phyloP scores from a whole-genome alignment of 2,113 vertebrate genomes.

The Okapia johnstoni region DNA sequence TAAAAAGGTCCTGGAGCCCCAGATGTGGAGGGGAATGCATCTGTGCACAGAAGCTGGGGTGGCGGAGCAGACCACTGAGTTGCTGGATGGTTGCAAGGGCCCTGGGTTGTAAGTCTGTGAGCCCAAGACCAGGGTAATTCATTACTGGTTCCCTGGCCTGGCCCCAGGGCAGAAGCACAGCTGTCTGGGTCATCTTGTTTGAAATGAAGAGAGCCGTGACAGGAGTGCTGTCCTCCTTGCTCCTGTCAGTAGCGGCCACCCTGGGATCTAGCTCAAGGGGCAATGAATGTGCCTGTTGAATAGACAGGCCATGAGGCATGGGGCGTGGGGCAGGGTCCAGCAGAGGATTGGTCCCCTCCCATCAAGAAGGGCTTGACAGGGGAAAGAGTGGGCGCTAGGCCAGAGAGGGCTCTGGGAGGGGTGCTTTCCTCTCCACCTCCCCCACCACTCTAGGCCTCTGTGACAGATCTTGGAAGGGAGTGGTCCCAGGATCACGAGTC shows the following conservation, averaged over 20 bases:
- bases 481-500: background rate
- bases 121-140: too few species aligned
- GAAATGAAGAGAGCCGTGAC: too few species aligned
- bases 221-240: too few species aligned
- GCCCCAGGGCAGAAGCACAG: fast-evolving
- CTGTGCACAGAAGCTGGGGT: too few species aligned
- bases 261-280: background rate
- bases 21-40: background rate
- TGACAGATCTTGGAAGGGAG: background rate
- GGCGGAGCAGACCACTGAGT: background rate
- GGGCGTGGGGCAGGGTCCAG: background rate
- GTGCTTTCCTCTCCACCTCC: background rate
- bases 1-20: background rate
- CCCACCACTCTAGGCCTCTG: background rate
- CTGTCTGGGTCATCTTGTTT: background rate
- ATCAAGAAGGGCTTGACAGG: background rate
- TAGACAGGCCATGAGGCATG: background rate
- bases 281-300: background rate
- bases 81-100: fast-evolving
- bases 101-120: too few species aligned
- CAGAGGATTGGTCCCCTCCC: background rate
- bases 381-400: too few species aligned
- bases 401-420: too few species aligned
- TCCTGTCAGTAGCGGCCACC: background rate
- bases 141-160: background rate